A percentile compares a stretch with the other conserved stretches of the same genome.
phyloP scores from a whole-genome alignment of 2,888 invertebrate genomes.

The Ormyrus labotus region DNA sequence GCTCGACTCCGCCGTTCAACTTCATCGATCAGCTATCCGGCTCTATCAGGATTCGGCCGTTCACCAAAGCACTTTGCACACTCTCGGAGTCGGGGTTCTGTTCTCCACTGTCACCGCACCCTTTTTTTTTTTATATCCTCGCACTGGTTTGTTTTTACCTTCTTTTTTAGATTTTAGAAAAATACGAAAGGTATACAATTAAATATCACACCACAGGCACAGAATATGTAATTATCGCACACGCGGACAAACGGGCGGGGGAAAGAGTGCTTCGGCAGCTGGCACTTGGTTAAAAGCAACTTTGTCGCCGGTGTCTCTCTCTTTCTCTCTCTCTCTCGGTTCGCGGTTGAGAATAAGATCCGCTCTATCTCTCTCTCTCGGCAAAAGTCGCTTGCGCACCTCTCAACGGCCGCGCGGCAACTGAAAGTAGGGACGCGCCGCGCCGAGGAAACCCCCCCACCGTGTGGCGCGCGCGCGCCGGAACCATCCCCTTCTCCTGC shows the following conservation, averaged over 20 bases:
- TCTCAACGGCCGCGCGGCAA: slow-evolving; percentile 75
- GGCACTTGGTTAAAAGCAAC: no score
- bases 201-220: slow-evolving; percentile 34
- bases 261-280: no score
- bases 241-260: not conserved
- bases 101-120: no score
- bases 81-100: no score
- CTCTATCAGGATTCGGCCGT: no score
- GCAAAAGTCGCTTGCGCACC: slow-evolving; percentile 53
- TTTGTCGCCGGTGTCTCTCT: not conserved
- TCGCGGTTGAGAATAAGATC: not conserved
- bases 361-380: not conserved
- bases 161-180: not conserved
- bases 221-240: slow-evolving; percentile 1
- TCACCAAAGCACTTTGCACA: no score
- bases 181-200: not conserved
- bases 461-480: slow-evolving; percentile 51
- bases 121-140: not conserved
- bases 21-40: slow-evolving; percentile 45
- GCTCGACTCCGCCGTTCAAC: slow-evolving; percentile 32
- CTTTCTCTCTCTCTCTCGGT: not conserved
- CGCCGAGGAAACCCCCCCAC: slow-evolving; percentile 69
- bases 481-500: slow-evolving; percentile 47
- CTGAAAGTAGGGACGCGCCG: slow-evolving; percentile 73
- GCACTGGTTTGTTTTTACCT: slow-evolving; percentile 2